Base-by-base conservation (phyloP, 2,113 vertebrate genomes). In the Nycticorax nycticorax region DNA sequence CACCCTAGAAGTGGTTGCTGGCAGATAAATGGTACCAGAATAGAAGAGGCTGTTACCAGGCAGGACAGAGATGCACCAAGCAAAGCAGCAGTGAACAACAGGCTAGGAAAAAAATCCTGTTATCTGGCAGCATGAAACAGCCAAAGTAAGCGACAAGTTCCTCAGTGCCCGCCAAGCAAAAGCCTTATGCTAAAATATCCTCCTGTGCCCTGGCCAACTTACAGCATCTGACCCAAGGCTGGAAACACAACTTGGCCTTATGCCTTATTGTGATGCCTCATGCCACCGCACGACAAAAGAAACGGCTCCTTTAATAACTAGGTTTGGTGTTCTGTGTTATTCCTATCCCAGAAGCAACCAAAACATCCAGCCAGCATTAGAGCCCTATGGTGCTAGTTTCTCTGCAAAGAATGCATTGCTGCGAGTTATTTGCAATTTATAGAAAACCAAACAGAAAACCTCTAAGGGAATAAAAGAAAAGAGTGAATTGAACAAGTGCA, bases 21-120 rank as follows among this genome's bases (percentile, higher is more conserved):
- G 97, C 96, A 97, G 57, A 82, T 88, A 89, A 92, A 85, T 5
- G 33, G 53, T 89, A 91, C 81, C 57, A 93, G 95, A 97, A 97
- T 96, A 97, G 94, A 96, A 93, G 91, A 91, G 69, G 92, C 74
- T 96, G 97, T 97, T 97, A 96, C 97, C 78, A 97, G 89, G 95
- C 96, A 97, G 94, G 91, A 88, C 41, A 82, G 62, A 93, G 66
- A 92, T 74, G 69, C 81, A 95, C 30, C 12, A 85, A 89, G 72
- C 84, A 95, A 87, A 95, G 86, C 73, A 78, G 80, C 69, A 89
- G 67, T 6, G 55, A 93, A 93, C 62, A 92, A 67, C 57, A 85
- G 74, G 32, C 89, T 79, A 67, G 57, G 80, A 89, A 92, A 96
- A 96, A 96, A 89, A 85, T 94, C 92, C 91, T 76, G 71, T 85